Evolutionary conservation across 2,113 vertebrate genomes (phyloP), one percentile per base, ranked within the genome.

Genomic region (Melanocharis versteri): DNA sequence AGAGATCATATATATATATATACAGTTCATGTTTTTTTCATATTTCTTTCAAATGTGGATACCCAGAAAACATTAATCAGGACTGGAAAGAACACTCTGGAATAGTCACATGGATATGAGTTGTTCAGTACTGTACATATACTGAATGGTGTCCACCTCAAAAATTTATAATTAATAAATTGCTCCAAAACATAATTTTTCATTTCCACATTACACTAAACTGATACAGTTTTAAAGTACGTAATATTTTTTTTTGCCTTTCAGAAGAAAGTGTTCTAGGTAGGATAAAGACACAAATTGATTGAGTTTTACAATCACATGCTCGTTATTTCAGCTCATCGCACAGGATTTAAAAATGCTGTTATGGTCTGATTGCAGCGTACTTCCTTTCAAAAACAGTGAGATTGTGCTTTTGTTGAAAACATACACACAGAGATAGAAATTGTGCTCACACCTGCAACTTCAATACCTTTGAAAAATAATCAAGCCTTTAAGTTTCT

Each of bases 401-500:
- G 40, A 77, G 24, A 51, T 70, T 78, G 39, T 58, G 22, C 47
- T 84, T 88, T 87, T 56, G 13, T 71, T 73, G 75, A 92, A 95
- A 86, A 51, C 15, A 24, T 53, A 28, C 10, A 30, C 27, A 77
- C 16, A n/a, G 9, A 37, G 20, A 50, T 12, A 83, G 69, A 81
- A 93, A 94, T 53, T 87, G 37, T 60, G n/a, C 37, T 64, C 91
- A 91, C 83, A 94, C 80, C 91, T 92, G 94, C 60, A 70, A 53
- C 6, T 17, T 84, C 87, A 92, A 71, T 87, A 87, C n/a, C 45
- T 91, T 82, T 82, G 68, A 94, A 89, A 95, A 91, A 82, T 93
- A 84, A 93, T 84, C 57, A 91, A 71, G 53, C 24, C 28, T 57
- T 87, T 89, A 89, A 42, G 28, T 60, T 90, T 78, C 20, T 71